Conservation (phyloP, 2,797 vertebrate genomes). For the Pristis pectinata region DNA sequence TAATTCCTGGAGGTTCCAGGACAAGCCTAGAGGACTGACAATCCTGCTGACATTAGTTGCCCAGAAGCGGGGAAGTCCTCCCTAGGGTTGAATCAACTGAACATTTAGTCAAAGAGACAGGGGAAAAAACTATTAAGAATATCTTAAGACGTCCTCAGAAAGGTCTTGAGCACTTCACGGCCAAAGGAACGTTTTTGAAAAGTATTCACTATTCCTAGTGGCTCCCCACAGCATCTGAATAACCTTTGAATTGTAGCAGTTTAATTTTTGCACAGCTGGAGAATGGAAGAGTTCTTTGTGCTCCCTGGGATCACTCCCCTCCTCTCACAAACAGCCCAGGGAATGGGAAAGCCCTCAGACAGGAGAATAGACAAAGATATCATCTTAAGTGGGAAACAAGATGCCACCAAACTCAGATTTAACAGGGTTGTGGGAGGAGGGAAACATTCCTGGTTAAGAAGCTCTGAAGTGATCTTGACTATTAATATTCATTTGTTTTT, state of each 20-base stretch:
- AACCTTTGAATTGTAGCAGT: too few relatives aligned
- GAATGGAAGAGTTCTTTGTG: background rate
- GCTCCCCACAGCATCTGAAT: background rate
- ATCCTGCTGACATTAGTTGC: background rate
- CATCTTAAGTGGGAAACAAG: background rate
- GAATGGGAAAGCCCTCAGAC: background rate
- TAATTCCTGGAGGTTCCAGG: background rate
- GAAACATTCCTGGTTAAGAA: background rate
- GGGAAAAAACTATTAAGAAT: background rate
- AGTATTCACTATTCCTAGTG: background rate
- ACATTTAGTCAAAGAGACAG: background rate
- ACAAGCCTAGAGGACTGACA: background rate
- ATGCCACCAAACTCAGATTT: background rate
- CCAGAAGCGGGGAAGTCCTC: background rate
- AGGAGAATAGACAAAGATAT: background rate
- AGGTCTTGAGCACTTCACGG: too few relatives aligned
- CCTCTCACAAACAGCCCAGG: background rate
- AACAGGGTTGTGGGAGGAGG: background rate
- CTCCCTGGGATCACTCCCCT: background rate
- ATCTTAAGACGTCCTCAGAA: background rate
- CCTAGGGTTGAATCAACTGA: background rate
- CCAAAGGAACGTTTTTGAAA: background rate
- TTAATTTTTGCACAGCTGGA: too few relatives aligned
- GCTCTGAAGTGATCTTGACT: background rate
- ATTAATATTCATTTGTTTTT: too few relatives aligned